Evolutionary conservation across 2,888 invertebrate species (phyloP).

Genomic region (Phoronis australis): DNA sequence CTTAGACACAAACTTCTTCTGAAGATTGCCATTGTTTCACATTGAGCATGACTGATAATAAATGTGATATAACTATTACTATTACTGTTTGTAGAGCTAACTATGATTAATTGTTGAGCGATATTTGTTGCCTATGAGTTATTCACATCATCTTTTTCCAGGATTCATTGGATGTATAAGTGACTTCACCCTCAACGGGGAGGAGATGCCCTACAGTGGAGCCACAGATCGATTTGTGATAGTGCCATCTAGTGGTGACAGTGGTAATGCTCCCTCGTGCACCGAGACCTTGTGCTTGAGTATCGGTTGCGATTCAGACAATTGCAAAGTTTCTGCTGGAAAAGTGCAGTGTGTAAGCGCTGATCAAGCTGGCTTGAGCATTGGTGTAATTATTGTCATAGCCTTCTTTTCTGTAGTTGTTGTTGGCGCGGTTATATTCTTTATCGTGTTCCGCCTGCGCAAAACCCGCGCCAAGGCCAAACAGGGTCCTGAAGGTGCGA

Average conservation of each 20-base stretch:
- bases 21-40: too few relatives aligned
- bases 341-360: constrained; percentile 22
- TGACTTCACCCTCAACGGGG: constrained; percentile 82
- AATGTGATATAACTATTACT: too few relatives aligned
- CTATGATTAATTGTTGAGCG: neutral
- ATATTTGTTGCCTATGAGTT: neutral
- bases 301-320: neutral
- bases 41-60: too few relatives aligned
- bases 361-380: constrained; percentile 61
- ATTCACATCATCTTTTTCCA: constrained; percentile 15
- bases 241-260: constrained; percentile 26
- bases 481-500: constrained; percentile 4
- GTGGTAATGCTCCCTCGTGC: constrained; percentile 21
- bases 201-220: constrained; percentile 83
- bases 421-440: constrained; percentile 52
- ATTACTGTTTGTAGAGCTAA: neutral
- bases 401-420: constrained; percentile 78
- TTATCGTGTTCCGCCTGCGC: constrained; percentile 83
- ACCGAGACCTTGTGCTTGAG: too few relatives aligned
- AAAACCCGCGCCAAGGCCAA: constrained; percentile 63
- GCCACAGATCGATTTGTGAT: constrained; percentile 61
- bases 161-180: constrained; percentile 85
- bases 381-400: constrained; percentile 87
- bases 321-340: constrained; percentile 27
- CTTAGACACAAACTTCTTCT: too few relatives aligned